phyloP scores from a whole-genome alignment of 2,797 vertebrate genomes.

The Myotis myotis region DNA sequence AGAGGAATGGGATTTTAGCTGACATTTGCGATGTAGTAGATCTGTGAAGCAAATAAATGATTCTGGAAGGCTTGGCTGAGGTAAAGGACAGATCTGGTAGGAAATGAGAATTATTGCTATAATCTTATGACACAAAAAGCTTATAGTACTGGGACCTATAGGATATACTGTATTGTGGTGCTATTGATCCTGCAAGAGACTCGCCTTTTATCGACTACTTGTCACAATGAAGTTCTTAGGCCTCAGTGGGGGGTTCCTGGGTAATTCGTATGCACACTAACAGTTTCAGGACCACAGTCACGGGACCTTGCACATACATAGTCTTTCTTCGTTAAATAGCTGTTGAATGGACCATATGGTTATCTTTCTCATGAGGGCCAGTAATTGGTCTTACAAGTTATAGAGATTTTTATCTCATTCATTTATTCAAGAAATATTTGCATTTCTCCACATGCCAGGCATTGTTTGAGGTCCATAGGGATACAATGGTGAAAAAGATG shows the following conservation, averaged over 20 bases:
- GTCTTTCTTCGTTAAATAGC: constrained; percentile 9
- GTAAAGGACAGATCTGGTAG: neutral
- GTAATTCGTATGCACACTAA: neutral
- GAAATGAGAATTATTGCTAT: neutral
- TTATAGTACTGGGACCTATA: neutral
- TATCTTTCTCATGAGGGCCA: neutral
- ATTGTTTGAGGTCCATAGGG: neutral
- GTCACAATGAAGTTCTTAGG: neutral
- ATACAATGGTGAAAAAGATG: neutral
- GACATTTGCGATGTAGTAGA: neutral
- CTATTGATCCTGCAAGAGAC: neutral
- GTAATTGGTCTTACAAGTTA: neutral
- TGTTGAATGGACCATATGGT: neutral
- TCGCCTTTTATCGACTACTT: neutral
- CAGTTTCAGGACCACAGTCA: neutral
- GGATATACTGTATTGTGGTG: neutral
- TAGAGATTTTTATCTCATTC: constrained; percentile 18
- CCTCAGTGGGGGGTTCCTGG: neutral
- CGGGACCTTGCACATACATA: neutral
- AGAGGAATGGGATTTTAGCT: neutral
- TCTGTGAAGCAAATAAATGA: neutral
- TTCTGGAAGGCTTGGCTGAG: neutral
- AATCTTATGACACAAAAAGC: neutral
- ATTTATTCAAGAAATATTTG: constrained; percentile 13
- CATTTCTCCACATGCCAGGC: neutral